Percentiles rank a stretch among this genome's conserved stretches.
Conservation (phyloP, 2,113 vertebrate species). For the Tichodroma muraria region DNA sequence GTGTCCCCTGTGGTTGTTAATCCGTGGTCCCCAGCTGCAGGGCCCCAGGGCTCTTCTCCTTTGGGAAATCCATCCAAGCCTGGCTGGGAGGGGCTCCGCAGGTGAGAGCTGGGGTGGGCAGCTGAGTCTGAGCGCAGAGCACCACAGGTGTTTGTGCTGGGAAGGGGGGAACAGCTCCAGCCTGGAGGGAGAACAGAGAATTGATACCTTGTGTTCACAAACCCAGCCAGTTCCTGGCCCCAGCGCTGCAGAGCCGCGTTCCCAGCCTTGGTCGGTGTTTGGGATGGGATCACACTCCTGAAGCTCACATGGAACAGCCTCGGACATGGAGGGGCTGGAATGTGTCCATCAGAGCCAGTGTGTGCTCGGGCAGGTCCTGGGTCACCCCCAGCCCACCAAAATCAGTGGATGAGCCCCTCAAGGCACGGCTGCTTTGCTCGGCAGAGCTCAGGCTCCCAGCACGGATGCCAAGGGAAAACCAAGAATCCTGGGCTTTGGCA, state of each 20-base stretch:
- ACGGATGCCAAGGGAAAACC: rapidly evolving
- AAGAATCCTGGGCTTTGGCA: background rate
- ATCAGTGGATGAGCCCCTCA: background rate
- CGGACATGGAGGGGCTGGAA: background rate
- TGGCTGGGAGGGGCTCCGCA: background rate
- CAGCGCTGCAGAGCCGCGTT: rapidly evolving
- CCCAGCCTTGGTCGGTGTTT: background rate
- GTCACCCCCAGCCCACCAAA: background rate
- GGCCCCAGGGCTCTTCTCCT: background rate
- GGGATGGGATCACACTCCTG: background rate
- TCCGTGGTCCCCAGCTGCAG: background rate
- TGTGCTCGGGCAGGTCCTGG: background rate
- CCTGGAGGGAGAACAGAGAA: background rate
- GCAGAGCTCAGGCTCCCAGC: background rate
- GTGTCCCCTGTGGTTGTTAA: background rate
- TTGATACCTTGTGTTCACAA: background rate
- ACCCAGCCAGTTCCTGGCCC: background rate
- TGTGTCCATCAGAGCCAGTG: rapidly evolving
- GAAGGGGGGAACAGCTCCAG: background rate
- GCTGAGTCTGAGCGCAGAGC: background rate
- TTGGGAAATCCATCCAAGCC: background rate
- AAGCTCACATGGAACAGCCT: background rate
- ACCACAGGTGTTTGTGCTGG: background rate
- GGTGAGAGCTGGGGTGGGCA: background rate
- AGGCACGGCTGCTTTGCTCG: background rate